A percentile compares a stretch with the other conserved stretches of the same genome.
Evolutionary conservation across 2,888 invertebrate genomes (phyloP).

Genomic region (Cinara cedri): DNA sequence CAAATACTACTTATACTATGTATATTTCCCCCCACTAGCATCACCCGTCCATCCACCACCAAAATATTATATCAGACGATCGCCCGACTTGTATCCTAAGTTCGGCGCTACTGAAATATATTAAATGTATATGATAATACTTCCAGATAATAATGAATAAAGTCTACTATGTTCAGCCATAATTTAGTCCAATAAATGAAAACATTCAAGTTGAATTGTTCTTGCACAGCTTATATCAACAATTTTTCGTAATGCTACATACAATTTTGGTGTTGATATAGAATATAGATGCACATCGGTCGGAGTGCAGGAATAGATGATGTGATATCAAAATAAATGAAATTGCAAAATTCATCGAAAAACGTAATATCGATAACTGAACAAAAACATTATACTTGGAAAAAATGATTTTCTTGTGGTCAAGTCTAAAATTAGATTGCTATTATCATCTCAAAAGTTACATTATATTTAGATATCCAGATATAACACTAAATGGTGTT

Average conservation of each 20-base stretch:
- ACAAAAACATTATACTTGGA: background rate
- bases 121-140: too few species aligned
- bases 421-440: background rate
- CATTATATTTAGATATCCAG: background rate
- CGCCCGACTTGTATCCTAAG: too few species aligned
- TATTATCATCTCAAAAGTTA: background rate
- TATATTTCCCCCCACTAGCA: too few species aligned
- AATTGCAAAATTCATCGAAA: background rate
- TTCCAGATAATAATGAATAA: background rate
- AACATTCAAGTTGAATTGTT: background rate
- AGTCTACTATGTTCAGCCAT: constrained; percentile 11
- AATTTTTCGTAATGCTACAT: background rate
- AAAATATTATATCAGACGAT: too few species aligned
- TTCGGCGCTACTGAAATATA: too few species aligned
- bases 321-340: too few species aligned
- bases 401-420: background rate
- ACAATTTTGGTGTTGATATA: background rate
- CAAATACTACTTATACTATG: too few species aligned
- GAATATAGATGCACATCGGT: background rate
- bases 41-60: too few species aligned
- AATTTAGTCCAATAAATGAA: background rate
- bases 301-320: background rate
- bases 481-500: background rate
- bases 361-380: background rate
- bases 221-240: background rate